Conservation (phyloP, 2,797 vertebrate species). For the Pseudochaenichthys georgianus region DNA sequence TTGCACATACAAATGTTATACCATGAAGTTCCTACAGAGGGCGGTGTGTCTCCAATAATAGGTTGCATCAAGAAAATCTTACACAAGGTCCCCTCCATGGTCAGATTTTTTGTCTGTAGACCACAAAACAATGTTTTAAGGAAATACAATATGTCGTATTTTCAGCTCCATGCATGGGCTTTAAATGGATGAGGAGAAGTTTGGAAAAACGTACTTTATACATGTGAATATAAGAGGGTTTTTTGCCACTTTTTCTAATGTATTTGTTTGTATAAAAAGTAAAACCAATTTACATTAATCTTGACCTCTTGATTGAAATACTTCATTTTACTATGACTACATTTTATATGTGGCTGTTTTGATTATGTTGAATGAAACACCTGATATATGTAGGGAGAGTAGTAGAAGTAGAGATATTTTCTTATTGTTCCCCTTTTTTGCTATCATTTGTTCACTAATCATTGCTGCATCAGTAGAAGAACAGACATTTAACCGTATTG, state of each 20-base stretch:
- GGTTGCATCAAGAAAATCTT: no score
- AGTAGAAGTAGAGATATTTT: no score
- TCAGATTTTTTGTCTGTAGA: neutral
- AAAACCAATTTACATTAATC: neutral
- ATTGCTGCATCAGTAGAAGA: no score
- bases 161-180: neutral
- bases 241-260: neutral
- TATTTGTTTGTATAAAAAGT: neutral
- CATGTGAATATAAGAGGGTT: neutral
- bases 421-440: no score
- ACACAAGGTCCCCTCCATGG: no score
- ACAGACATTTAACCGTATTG: no score
- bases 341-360: no score
- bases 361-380: no score
- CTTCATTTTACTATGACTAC: neutral
- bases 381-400: no score
- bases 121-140: neutral
- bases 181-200: rapidly evolving
- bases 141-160: neutral
- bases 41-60: neutral
- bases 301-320: neutral
- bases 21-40: neutral
- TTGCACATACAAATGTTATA: no score
- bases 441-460: no score
- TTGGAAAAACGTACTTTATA: neutral